Conservation (phyloP, 2,113 vertebrate species). For the Sarotherodon lohbergeri region DNA sequence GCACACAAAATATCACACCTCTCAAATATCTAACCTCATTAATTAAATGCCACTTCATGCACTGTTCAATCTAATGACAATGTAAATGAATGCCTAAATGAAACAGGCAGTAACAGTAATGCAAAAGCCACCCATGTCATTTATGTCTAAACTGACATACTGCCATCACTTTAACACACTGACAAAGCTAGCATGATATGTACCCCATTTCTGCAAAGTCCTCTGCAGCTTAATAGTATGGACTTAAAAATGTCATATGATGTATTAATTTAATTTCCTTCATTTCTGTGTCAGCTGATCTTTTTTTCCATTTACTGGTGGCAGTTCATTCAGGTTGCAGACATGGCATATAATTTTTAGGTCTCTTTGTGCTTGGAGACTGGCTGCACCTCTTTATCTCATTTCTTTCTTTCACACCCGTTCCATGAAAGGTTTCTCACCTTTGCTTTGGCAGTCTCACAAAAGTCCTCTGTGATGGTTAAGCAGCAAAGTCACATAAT, state of each 20-base stretch:
- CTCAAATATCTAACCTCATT: background rate
- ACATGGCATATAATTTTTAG: background rate
- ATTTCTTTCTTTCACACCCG: background rate
- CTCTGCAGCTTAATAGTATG: background rate
- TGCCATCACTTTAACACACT: background rate
- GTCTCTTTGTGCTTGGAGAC: background rate
- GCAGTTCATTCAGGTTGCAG: background rate
- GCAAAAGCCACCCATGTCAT: background rate
- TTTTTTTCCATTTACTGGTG: background rate
- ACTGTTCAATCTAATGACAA: background rate
- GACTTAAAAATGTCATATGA: background rate
- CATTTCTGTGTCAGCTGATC: background rate
- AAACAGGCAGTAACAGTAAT: background rate
- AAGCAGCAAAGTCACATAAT: background rate
- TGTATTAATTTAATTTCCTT: background rate
- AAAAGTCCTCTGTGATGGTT: background rate
- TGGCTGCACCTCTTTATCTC: background rate
- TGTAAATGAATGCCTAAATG: background rate
- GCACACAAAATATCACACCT: rapidly evolving
- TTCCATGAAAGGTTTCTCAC: background rate
- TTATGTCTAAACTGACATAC: background rate
- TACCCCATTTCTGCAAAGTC: background rate
- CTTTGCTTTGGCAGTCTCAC: background rate
- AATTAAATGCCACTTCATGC: background rate
- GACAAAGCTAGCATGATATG: background rate